Percentiles rank a stretch among this genome's conserved stretches.
phyloP scores from a whole-genome alignment of 2,113 vertebrate species.

The Petromus typicus region DNA sequence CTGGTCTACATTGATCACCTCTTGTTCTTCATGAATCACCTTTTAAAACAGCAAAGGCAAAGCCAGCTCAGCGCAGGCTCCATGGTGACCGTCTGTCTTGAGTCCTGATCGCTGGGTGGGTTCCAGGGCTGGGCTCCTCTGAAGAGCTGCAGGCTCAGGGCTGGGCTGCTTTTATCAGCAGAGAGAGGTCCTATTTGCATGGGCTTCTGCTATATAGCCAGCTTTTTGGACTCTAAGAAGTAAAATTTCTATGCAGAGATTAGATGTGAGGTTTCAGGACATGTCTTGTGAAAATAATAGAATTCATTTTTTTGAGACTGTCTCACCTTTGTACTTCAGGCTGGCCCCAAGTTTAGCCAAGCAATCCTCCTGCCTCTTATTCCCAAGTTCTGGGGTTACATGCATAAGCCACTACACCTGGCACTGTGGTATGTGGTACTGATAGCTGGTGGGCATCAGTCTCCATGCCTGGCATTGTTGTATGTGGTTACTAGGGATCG shows the following conservation, averaged over 20 bases:
- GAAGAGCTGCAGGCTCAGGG: not conserved
- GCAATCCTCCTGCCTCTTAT: too few species aligned
- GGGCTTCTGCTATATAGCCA: not conserved
- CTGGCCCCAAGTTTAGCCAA: too few species aligned
- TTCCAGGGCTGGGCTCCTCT: not conserved
- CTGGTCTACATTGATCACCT: not conserved
- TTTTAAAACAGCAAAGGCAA: not conserved
- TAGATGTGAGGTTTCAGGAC: not conserved
- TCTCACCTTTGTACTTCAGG: too few species aligned
- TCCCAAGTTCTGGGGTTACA: too few species aligned
- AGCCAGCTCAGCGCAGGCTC: not conserved
- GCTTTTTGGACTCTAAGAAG: not conserved
- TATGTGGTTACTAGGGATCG: too few species aligned
- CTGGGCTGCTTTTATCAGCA: not conserved
- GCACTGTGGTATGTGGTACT: too few species aligned
- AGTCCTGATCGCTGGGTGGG: not conserved
- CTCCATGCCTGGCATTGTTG: too few species aligned
- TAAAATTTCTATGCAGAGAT: not conserved
- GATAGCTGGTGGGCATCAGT: too few species aligned
- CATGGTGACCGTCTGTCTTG: not conserved
- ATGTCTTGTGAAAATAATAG: too few species aligned
- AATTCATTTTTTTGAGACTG: too few species aligned
- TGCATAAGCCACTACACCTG: too few species aligned
- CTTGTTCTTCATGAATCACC: not conserved
- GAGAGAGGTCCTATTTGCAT: not conserved